Base-by-base conservation (phyloP, 2,888 invertebrate species). In the Pinctada fucata region DNA sequence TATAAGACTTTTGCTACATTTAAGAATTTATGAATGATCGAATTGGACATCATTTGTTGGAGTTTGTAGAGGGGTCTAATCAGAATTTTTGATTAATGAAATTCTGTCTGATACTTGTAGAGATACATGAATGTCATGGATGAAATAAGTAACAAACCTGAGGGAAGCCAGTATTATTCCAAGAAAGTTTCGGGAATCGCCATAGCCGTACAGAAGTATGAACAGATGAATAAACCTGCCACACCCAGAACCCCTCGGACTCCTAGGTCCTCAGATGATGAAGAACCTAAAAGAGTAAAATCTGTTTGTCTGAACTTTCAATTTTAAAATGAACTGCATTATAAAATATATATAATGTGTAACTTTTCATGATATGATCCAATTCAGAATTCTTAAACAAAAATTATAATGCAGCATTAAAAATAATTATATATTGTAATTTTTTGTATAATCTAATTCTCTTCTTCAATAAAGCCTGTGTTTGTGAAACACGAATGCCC, bases 41-140 rank as follows among this genome's bases (percentile, higher is more conserved):
- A 31, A 31, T 31, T 31, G 31, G 31, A 31, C 31, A 31, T 31
- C 31, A 31, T 1, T 31, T 31, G 31, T 31, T 31, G 31, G 31
- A 31, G 31, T 31, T 31, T 31, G 31, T 31, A 31, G 31, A 31
- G 31, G 31, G 31, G 31, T 31, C 31, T 31, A 31, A 31, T 31
- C 31, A 31, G 31, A 31, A 31, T 31, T 31, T 31, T 31, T 31
- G 31, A 31, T 31, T 31, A 31, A 31, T 31, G 31, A 31, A 31
- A 31, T 6, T 13, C 31, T 58, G 52, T 72, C 13, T 8, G 45
- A 2, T n/a, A 58, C 68, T 79, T 76, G 13, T 80, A 85, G 85
- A 80, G 80, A 68, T 82, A 83, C 69, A 72, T 83, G 8, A 79
- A 85, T 68, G 72, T 87, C n/a, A 79, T 87, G 58, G 78, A 82